Percentiles rank a stretch among this genome's conserved stretches.
These are phyloP conservation scores for Caenorhabditis sp. DNA, from an alignment of 2,888 invertebrate genomes.

Conservation along the genomic window DNA sequence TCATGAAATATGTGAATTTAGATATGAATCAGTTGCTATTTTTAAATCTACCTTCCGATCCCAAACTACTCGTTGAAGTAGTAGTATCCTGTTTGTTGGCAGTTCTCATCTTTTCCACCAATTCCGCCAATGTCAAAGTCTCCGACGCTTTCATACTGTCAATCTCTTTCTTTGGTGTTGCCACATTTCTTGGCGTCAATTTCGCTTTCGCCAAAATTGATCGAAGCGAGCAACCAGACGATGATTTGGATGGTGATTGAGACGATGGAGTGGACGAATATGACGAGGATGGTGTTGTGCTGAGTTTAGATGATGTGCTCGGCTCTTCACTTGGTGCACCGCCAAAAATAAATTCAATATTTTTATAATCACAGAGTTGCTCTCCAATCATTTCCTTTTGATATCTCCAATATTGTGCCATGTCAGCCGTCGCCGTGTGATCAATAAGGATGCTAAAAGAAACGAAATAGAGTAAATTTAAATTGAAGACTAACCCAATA, in stretches of 20 bases:
- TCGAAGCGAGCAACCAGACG: background rate
- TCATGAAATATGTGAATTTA: too few species aligned
- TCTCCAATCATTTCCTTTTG: conserved; percentile 28
- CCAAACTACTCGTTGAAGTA: too few species aligned
- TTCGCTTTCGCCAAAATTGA: background rate
- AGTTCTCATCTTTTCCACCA: background rate
- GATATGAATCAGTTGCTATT: too few species aligned
- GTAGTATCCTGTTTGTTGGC: too few species aligned
- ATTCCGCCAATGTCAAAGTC: conserved; percentile 6
- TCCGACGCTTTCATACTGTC: conserved; percentile 20
- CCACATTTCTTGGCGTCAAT: conserved; percentile 6
- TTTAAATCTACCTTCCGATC: too few species aligned
- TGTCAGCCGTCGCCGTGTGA: conserved; percentile 18
- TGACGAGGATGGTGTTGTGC: background rate
- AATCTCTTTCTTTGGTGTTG: conserved; percentile 4
- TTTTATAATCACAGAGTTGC: conserved; percentile 28
- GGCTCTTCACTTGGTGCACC: too few species aligned
- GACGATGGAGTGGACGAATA: background rate
- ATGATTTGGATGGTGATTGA: conserved; percentile 21
- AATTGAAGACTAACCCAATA: too few species aligned
- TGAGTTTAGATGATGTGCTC: too few species aligned
- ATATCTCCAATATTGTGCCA: conserved; percentile 26
- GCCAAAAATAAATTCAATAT: conserved; percentile 10
- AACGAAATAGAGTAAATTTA: too few species aligned
- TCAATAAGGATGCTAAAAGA: conserved; percentile 12